A percentile compares a stretch with the other conserved stretches of the same genome.
These are phyloP conservation scores for Heterodera schachtii DNA, from an alignment of 1,140 invertebrate species.

Conservation along the genomic window DNA sequence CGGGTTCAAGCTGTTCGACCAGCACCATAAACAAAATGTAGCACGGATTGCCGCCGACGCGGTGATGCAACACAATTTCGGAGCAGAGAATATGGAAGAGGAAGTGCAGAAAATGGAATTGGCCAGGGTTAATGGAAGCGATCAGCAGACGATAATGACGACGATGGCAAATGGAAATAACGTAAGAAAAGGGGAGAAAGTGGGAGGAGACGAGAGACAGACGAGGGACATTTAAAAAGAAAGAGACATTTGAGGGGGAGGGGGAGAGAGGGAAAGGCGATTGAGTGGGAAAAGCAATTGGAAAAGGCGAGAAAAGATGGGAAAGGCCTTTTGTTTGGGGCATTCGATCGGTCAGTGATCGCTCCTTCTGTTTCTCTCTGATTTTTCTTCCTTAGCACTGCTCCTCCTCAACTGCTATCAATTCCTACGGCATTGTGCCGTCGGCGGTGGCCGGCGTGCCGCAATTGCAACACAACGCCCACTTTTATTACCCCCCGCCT, in stretches of 20 bases:
- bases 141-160: background rate
- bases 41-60: background rate
- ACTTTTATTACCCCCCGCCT: background rate
- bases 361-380: too few species aligned
- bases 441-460: background rate
- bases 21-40: constrained; percentile 2
- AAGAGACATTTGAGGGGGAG: too few species aligned
- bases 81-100: background rate
- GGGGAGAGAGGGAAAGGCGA: too few species aligned
- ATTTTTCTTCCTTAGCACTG: background rate
- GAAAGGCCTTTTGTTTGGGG: too few species aligned
- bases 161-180: background rate
- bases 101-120: background rate
- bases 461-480: background rate
- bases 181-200: background rate
- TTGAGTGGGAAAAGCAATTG: too few species aligned
- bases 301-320: too few species aligned
- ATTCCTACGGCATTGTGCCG: background rate
- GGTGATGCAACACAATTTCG: background rate
- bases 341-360: background rate
- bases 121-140: background rate
- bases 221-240: too few species aligned
- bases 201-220: too few species aligned
- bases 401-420: background rate
- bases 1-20: constrained; percentile 15